A percentile compares a stretch with the other conserved stretches of the same genome.
Conservation (phyloP, 2,888 invertebrate species). For the Dusona sp. region DNA sequence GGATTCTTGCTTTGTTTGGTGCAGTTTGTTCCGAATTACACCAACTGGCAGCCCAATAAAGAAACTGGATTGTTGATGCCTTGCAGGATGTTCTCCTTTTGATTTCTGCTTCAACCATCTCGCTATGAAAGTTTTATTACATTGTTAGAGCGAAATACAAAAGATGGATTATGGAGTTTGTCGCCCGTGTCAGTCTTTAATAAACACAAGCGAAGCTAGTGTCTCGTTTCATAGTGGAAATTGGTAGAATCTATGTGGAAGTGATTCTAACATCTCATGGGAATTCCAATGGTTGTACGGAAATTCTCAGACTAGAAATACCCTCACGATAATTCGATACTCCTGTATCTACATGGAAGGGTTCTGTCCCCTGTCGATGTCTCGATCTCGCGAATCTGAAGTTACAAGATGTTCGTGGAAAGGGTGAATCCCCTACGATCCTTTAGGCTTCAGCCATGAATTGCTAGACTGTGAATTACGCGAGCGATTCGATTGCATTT, state of each 20-base stretch:
- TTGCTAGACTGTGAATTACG: constrained; percentile 63
- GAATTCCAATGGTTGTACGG: constrained; percentile 17
- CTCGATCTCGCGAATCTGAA: constrained; percentile 33
- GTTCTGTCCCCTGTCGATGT: constrained; percentile 25
- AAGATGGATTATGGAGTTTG: neutral
- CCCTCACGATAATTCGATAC: constrained; percentile 47
- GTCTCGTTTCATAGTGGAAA: constrained; percentile 21
- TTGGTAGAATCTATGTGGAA: constrained; percentile 11
- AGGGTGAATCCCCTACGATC: constrained; percentile 52
- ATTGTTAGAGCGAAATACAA: neutral
- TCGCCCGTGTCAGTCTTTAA: neutral
- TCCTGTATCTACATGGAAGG: constrained; percentile 25
- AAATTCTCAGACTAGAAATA: constrained; percentile 41
- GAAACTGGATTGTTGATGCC: neutral
- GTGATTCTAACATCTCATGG: constrained; percentile 9
- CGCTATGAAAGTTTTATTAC: neutral
- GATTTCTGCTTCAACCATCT: neutral
- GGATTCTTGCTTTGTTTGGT: neutral
- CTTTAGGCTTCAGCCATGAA: constrained; percentile 42
- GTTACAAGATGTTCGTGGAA: constrained; percentile 53
- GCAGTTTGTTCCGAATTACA: neutral
- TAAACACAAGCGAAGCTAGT: neutral
- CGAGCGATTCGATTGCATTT: constrained; percentile 50
- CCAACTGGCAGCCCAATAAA: neutral
- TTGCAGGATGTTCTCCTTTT: neutral